Conservation (phyloP, 2,888 invertebrate species). For the Kryphioiulus occultus region DNA sequence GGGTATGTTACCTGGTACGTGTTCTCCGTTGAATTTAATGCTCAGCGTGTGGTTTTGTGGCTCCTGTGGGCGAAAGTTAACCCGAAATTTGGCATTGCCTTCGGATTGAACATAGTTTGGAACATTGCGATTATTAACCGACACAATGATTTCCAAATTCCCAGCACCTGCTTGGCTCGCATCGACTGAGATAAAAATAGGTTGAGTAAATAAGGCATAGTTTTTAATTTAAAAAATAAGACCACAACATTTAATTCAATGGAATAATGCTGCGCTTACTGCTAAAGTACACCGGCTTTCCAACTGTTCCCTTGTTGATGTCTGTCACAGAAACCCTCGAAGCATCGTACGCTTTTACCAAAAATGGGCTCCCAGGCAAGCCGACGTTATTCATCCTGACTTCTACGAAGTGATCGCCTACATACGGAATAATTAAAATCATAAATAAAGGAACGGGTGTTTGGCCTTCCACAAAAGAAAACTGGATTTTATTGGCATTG, state of each 20-base stretch:
- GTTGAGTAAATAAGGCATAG: slow-evolving; percentile 55
- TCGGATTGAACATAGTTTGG: slow-evolving; percentile 98
- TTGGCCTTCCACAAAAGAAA: not conserved
- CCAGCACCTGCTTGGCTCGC: slow-evolving; percentile 81
- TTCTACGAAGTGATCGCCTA: slow-evolving; percentile 88
- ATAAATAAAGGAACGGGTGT: not conserved
- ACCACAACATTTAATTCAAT: not conserved
- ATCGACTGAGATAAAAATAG: slow-evolving; percentile 63
- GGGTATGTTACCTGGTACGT: slow-evolving; percentile 68
- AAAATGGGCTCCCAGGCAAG: slow-evolving; percentile 93
- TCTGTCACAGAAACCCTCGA: slow-evolving; percentile 93
- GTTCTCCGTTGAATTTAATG: slow-evolving; percentile 78
- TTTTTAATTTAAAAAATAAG: slow-evolving; percentile 58
- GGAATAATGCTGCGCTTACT: slow-evolving; percentile 68
- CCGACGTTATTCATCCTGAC: slow-evolving; percentile 75
- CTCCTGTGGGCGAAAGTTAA: slow-evolving; percentile 96
- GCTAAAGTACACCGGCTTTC: slow-evolving; percentile 91
- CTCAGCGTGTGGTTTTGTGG: slow-evolving; percentile 90
- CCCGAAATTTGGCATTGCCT: slow-evolving; percentile 92
- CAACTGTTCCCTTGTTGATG: slow-evolving; percentile 87
- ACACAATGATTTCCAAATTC: slow-evolving; percentile 96
- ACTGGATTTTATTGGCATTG: not conserved
- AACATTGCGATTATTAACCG: slow-evolving; percentile 94
- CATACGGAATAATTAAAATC: slow-evolving; percentile 35
- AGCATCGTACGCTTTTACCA: slow-evolving; percentile 95